Evolutionary conservation across 2,113 vertebrate genomes (phyloP), one percentile per base, ranked within the genome.

Genomic region (Phodopus roborovskii): DNA sequence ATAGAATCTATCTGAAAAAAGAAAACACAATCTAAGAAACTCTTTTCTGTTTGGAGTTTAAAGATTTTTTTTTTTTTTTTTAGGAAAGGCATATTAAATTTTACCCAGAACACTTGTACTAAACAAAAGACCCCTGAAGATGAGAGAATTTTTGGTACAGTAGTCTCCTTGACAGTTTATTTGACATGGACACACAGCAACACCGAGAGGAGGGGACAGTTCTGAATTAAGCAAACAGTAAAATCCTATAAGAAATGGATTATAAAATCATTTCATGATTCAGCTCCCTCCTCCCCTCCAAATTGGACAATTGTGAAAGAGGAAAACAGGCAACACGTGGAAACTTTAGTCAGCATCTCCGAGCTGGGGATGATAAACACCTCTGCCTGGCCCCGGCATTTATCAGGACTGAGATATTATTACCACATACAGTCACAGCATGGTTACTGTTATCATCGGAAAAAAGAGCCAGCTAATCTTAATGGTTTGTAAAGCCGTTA

Each of bases 401-500:
- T 99, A 99, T 99, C 98, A 99, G 98, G 96, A 97, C 98, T 98
- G 98, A 98, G 98, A 98, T 99, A 99, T 99, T 99, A 99, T 99
- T 99, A 98, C 99, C 98, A 98, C 99, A 98, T 98, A 99, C 97
- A 98, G 98, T 98, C 98, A 98, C 98, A 98, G 98, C 97, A 98
- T 98, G 98, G 98, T 98, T 98, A 98, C 99, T 98, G 98, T 99
- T 99, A 99, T 99, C 98, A 98, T 98, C 98, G 77, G 97, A 94
- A 98, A 98, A 98, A 98, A 98, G 98, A 98, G 97, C 98, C 97
- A 98, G 98, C 99, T 99, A 99, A 99, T 99, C 99, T 99, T 99
- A 99, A 99, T 99, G 99, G 99, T 99, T 99, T 99, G 99, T 99
- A 99, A 99, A 99, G 99, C 99, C 98, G 99, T 99, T 99, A 99